These are phyloP conservation scores for Serinus canaria DNA, from an alignment of 2,113 vertebrate species.

Conservation along the genomic window DNA sequence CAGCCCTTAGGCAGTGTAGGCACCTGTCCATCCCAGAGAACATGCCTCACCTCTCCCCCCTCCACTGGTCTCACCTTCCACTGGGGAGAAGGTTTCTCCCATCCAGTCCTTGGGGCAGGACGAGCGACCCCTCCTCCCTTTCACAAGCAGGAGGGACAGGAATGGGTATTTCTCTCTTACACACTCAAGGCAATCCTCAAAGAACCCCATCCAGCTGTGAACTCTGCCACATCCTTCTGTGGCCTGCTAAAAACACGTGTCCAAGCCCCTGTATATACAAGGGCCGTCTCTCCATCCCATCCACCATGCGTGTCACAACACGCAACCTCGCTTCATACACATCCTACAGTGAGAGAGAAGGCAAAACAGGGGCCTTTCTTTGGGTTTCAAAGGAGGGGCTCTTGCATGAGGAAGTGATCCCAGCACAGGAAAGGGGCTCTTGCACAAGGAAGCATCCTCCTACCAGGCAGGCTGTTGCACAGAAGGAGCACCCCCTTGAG, in stretches of 20 bases:
- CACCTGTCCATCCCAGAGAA: slow-evolving; percentile 26
- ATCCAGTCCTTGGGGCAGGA: slow-evolving; percentile 45
- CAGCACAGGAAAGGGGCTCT: slow-evolving; percentile 54
- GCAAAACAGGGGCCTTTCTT: slow-evolving; percentile 53
- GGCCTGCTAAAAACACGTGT: slow-evolving; percentile 30
- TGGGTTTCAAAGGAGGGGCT: slow-evolving; percentile 52
- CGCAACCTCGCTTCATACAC: slow-evolving; percentile 5
- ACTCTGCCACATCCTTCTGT: slow-evolving; percentile 23
- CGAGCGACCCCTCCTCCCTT: slow-evolving; percentile 20
- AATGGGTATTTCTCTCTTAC: slow-evolving; percentile 52
- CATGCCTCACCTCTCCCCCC: slow-evolving; percentile 2
- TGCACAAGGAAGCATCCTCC: slow-evolving; percentile 61
- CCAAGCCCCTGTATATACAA: slow-evolving; percentile 19
- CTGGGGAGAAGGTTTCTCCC: slow-evolving; percentile 18
- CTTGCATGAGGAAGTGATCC: slow-evolving; percentile 55
- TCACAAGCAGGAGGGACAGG: slow-evolving; percentile 24
- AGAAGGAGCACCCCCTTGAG: slow-evolving; percentile 59
- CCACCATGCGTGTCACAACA: slow-evolving; percentile 27
- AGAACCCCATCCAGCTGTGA: slow-evolving; percentile 22
- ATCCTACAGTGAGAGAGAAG: slow-evolving; percentile 56
- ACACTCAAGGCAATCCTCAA: slow-evolving; percentile 60
- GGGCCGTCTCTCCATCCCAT: slow-evolving; percentile 53
- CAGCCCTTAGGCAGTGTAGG: not conserved
- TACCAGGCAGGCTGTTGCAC: slow-evolving; percentile 55
- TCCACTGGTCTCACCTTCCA: slow-evolving; percentile 34